These are phyloP conservation scores for Physella acuta DNA, from an alignment of 1,140 invertebrate genomes.

Conservation along the genomic window DNA sequence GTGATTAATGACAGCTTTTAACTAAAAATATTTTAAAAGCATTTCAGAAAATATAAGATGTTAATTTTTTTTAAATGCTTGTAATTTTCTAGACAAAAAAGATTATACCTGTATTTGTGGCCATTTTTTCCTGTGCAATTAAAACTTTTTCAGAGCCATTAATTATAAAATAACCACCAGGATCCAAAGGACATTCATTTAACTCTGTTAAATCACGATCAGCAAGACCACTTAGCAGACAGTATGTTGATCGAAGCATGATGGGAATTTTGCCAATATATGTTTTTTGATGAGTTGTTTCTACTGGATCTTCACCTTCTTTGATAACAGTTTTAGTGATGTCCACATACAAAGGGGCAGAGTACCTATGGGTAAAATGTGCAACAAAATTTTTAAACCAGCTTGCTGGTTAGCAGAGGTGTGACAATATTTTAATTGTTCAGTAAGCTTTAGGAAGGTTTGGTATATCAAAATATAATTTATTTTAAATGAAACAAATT, in stretches of 20 bases:
- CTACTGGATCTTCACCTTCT: conserved; percentile 86
- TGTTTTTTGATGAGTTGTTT: conserved; percentile 94
- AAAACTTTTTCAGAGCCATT: conserved; percentile 69
- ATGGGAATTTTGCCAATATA: conserved; percentile 99
- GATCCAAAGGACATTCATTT: conserved; percentile 98
- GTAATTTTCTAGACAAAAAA: too few species aligned
- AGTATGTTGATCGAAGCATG: conserved; percentile 97
- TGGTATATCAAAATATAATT: too few species aligned
- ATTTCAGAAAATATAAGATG: background rate
- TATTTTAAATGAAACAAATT: too few species aligned
- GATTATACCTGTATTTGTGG: conserved; percentile 87
- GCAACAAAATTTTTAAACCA: too few species aligned
- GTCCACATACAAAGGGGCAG: conserved; percentile 96
- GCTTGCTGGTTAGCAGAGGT: too few species aligned
- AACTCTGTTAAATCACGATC: conserved; percentile 98
- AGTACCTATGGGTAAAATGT: conserved; percentile 73
- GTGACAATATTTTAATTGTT: too few species aligned
- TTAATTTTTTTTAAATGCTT: background rate
- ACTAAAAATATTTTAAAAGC: background rate
- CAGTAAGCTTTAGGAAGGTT: too few species aligned
- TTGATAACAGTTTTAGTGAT: conserved; percentile 93
- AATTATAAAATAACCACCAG: conserved; percentile 67
- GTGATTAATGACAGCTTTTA: too few species aligned
- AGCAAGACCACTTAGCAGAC: conserved; percentile 85
- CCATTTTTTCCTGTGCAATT: conserved; percentile 99